These are phyloP conservation scores for Montipora sp. DNA, from an alignment of 64 coral and sea anemone species.

Conservation along the genomic window DNA sequence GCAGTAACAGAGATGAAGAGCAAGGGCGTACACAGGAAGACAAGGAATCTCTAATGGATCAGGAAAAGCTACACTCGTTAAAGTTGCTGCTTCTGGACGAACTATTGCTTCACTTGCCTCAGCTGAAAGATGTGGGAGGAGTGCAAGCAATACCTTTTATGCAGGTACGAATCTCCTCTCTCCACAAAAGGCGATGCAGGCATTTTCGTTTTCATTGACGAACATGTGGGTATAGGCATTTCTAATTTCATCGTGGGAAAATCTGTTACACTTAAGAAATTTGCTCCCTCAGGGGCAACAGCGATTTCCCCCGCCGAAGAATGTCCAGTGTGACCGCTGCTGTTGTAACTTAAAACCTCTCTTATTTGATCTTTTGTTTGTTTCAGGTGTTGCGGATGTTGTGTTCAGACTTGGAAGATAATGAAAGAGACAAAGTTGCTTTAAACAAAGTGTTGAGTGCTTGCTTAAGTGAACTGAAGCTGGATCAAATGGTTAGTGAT, in stretches of 20 bases:
- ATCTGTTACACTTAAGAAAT: no score
- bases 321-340: no score
- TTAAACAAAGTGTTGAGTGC: conserved; percentile 77
- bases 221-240: no score
- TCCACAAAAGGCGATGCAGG: no score
- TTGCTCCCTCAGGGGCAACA: no score
- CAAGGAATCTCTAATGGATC: conserved; percentile 57
- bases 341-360: no score
- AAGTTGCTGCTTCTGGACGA: conserved; percentile 79
- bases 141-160: conserved; percentile 96
- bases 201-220: not conserved
- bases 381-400: conserved; percentile 90
- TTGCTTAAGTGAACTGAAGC: conserved; percentile 80
- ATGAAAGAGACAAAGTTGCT: conserved; percentile 77
- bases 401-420: conserved; percentile 94
- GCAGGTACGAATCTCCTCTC: conserved; percentile 69
- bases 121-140: conserved; percentile 81
- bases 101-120: conserved; percentile 80
- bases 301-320: no score
- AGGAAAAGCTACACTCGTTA: conserved; percentile 76
- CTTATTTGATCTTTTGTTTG: not conserved
- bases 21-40: conserved; percentile 21
- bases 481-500: conserved; percentile 73
- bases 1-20: conserved; percentile 56
- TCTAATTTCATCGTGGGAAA: no score